phyloP scores from a whole-genome alignment of 2,888 invertebrate genomes.

The Coecobrya sp. region DNA sequence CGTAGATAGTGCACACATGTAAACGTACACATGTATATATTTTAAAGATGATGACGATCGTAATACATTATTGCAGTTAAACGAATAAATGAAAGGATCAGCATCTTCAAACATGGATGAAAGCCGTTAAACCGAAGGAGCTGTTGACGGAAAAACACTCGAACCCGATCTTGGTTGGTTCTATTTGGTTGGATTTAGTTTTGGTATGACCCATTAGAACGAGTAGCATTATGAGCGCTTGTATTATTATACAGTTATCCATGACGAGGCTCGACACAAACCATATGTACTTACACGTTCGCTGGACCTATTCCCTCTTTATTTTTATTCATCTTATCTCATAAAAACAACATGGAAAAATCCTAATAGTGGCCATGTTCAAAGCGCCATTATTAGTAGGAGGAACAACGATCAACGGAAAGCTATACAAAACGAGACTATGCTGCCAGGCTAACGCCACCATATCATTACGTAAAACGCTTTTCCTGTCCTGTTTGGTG shows the following conservation, averaged over 20 bases:
- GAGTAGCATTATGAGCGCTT: neutral
- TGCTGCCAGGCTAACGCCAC: neutral
- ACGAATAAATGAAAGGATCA: constrained; percentile 67
- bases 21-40: neutral
- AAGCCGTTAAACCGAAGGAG: neutral
- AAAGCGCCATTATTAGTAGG: constrained; percentile 27
- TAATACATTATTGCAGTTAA: constrained; percentile 46
- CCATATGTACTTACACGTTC: neutral
- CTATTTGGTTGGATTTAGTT: constrained; percentile 1
- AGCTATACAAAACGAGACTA: neutral
- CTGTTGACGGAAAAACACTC: neutral
- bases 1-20: neutral
- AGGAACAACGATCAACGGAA: constrained; percentile 12
- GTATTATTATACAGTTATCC: neutral
- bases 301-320: neutral
- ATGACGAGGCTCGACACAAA: neutral
- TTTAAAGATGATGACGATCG: neutral
- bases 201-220: neutral
- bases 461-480: constrained; percentile 50
- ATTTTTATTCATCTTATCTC: constrained; percentile 59
- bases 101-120: constrained; percentile 57
- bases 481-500: constrained; percentile 34
- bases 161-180: constrained; percentile 13
- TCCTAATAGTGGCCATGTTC: constrained; percentile 43
- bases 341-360: constrained; percentile 55